Base-by-base conservation (phyloP, 2,113 vertebrate species). In the Carassius auratus region DNA sequence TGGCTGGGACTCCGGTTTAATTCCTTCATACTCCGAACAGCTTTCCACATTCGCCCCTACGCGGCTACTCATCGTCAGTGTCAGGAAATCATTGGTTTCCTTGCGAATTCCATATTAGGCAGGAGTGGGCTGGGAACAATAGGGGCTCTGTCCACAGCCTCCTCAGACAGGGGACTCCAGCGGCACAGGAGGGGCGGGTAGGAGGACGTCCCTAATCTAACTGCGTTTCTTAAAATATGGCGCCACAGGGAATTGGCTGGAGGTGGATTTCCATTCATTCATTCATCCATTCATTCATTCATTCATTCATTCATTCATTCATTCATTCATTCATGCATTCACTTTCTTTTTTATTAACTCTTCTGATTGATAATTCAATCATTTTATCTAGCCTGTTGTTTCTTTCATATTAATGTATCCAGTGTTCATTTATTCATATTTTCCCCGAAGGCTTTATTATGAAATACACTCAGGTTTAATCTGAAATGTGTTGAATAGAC, bases 91-190 rank as follows among this genome's bases (percentile, higher is more conserved):
- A 82, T 85, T 81, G 87, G 84, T 81, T 88, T 88, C 1, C 73
- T 2, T 6, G 66, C 7, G 5, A 59, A 48, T 38, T 17, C 26
- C 52, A 66, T 90, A 89, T 90, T 89, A 90, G 88, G 90, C 81
- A 84, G 88, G 78, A 83, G 89, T 90, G 89, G 87, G 90, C 64
- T 88, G 88, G 89, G 88, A 91, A 91, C 90, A 91, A 91, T 90
- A 81, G 88, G 59, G 79, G 84, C 88, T 90, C 90, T 91, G 88
- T 91, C 85, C 84, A 57, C 64, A 84, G 38, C 61, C 77, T 21
- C 76, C 81, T 84, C 13, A 84, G 69, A n/a, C 55, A 83, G 73
- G 30, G 81, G 62, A 82, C 75, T 69, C 74, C 61, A 50, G 78
- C 50, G 30, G 81, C 79, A 42, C 33, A 66, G n/a, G 77, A 81